A percentile compares a stretch with the other conserved stretches of the same genome.
Conservation (phyloP, 2,797 vertebrate species). For the Propithecus deckenii region DNA sequence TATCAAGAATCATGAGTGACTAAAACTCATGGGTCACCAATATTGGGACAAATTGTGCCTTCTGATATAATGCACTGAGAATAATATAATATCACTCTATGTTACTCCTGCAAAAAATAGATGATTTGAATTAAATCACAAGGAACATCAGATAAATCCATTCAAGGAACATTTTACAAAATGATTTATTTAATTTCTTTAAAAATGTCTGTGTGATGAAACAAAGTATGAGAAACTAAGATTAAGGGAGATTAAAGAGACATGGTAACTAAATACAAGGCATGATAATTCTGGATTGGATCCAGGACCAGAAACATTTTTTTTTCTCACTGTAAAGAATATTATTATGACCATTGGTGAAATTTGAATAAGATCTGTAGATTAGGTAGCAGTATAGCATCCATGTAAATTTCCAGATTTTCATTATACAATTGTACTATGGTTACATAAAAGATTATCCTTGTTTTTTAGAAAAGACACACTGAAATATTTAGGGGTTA, state of each 20-base stretch:
- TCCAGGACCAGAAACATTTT: not conserved
- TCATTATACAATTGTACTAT: not conserved
- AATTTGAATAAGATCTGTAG: not conserved
- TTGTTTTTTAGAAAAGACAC: not conserved
- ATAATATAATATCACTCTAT: not conserved
- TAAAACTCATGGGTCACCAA: not conserved
- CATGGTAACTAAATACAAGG: not conserved
- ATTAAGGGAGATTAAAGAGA: not conserved
- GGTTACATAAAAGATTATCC: not conserved
- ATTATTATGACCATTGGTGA: not conserved
- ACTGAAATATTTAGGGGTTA: not conserved
- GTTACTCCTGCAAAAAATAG: not conserved
- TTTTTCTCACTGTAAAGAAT: not conserved
- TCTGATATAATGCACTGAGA: not conserved
- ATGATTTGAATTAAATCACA: not conserved
- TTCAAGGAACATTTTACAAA: not conserved
- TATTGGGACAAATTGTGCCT: not conserved
- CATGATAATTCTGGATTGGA: not conserved
- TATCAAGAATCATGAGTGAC: not conserved
- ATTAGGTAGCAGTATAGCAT: not conserved
- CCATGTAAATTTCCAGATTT: not conserved
- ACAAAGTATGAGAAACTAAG: not conserved
- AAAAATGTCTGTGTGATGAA: not conserved
- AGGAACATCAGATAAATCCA: not conserved
- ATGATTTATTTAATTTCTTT: not conserved